These are phyloP conservation scores for Lysiphlebus fabarum DNA, from an alignment of 1,140 invertebrate species.

Conservation along the genomic window DNA sequence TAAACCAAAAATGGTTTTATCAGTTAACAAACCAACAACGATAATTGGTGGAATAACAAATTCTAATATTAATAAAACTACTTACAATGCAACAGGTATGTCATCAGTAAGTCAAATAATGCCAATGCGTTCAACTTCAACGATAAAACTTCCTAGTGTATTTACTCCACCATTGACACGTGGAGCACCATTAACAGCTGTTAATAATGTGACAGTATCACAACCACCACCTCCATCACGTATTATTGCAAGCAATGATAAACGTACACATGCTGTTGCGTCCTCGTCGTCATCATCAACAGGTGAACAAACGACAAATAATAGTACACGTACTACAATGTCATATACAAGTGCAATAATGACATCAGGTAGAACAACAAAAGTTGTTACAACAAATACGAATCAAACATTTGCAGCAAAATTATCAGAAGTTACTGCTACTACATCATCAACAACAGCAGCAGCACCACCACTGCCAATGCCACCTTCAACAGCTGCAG, in stretches of 20 bases:
- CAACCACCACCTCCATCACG: slow-evolving; percentile 25
- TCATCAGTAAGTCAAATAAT: slow-evolving; percentile 48
- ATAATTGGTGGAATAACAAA: slow-evolving; percentile 37
- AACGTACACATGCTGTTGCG: no score
- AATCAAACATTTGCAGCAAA: slow-evolving; percentile 64
- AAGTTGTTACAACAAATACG: slow-evolving; percentile 51
- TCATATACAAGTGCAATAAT: slow-evolving; percentile 64
- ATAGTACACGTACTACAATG: slow-evolving; percentile 62
- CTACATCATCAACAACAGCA: slow-evolving; percentile 37
- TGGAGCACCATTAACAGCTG: no score
- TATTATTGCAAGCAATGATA: slow-evolving; percentile 36
- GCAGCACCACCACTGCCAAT: slow-evolving; percentile 27
- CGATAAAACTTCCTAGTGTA: slow-evolving; percentile 43
- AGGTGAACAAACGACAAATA: slow-evolving; percentile 50
- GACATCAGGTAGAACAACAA: slow-evolving; percentile 54
- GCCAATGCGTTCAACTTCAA: slow-evolving; percentile 44
- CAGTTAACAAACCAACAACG: slow-evolving; percentile 43
- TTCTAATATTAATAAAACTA: slow-evolving; percentile 43
- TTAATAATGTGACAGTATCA: slow-evolving; percentile 49
- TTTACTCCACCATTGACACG: slow-evolving; percentile 49
- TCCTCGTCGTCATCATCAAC: slow-evolving; percentile 20
- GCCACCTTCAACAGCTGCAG: slow-evolving; percentile 36
- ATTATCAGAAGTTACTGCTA: slow-evolving; percentile 56
- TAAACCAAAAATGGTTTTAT: slow-evolving; percentile 42
- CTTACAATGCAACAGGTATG: slow-evolving; percentile 39